phyloP scores from a whole-genome alignment of 2,888 invertebrate species.

The Thelaira solivaga region DNA sequence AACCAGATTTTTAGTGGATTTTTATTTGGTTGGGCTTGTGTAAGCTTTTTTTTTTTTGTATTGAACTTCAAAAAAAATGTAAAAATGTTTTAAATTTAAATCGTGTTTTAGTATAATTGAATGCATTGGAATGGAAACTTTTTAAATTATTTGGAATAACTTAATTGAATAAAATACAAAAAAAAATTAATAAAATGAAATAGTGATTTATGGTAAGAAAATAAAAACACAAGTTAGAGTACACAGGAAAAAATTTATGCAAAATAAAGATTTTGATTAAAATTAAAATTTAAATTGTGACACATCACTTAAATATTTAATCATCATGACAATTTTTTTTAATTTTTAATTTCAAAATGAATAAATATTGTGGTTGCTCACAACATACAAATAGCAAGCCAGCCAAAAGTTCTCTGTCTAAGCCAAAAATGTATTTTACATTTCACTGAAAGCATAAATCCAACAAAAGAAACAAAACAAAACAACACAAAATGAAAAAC shows the following conservation, averaged over 20 bases:
- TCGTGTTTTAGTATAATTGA: constrained; percentile 23
- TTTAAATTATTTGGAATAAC: constrained; percentile 27
- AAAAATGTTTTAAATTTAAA: constrained; percentile 16
- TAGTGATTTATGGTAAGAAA: no score
- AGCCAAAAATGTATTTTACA: constrained; percentile 3
- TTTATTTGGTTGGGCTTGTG: not conserved
- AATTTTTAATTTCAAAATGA: no score
- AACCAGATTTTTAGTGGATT: constrained; percentile 33
- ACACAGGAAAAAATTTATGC: no score
- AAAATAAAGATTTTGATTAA: no score
- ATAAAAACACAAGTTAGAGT: no score
- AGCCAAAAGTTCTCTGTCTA: no score
- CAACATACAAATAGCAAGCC: no score
- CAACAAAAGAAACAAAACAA: not conserved
- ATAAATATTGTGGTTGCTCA: no score
- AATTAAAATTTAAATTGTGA: no score
- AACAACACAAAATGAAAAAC: no score
- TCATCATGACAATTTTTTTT: no score
- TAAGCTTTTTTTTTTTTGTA: not conserved
- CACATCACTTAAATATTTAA: no score
- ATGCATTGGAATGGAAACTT: constrained; percentile 23
- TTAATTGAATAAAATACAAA: not conserved
- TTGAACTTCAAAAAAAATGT: not conserved
- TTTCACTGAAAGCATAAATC: not conserved
- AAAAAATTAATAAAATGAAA: not conserved